A percentile compares a stretch with the other conserved stretches of the same genome.
Conservation (phyloP, 2,113 vertebrate species). For the Oxyura jamaicensis region DNA sequence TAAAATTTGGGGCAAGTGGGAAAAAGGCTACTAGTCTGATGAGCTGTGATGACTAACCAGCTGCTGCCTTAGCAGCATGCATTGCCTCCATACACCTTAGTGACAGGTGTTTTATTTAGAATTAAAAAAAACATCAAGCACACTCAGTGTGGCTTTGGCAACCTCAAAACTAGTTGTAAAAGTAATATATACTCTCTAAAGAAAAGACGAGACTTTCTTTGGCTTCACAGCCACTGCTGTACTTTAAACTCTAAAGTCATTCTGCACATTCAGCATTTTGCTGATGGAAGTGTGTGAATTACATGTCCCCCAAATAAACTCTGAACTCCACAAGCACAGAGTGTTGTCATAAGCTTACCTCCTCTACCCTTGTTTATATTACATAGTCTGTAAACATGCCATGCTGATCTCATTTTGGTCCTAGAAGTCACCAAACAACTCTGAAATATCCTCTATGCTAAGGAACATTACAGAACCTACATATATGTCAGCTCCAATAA, state of each 20-base stretch:
- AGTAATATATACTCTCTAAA: not conserved
- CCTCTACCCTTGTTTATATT: not conserved
- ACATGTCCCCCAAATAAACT: not conserved
- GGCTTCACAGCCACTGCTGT: not conserved
- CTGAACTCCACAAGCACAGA: not conserved
- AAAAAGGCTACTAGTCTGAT: not conserved
- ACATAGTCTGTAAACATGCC: not conserved
- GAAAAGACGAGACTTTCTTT: not conserved
- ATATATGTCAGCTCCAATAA: not conserved
- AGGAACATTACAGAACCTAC: not conserved
- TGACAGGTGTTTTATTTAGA: not conserved
- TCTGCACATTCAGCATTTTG: not conserved
- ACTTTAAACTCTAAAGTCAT: not conserved
- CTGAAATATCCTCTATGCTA: not conserved
- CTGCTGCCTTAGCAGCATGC: not conserved
- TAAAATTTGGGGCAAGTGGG: accelerated
- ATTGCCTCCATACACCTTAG: not conserved
- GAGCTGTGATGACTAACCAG: not conserved
- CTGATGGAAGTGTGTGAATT: not conserved
- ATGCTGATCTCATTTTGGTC: not conserved
- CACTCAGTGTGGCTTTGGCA: not conserved
- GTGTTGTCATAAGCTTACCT: not conserved
- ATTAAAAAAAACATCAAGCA: not conserved
- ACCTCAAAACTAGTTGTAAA: not conserved
- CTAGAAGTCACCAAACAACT: not conserved